These are phyloP conservation scores for Cheilosia vulpina DNA, from an alignment of 2,888 invertebrate species.

Conservation along the genomic window DNA sequence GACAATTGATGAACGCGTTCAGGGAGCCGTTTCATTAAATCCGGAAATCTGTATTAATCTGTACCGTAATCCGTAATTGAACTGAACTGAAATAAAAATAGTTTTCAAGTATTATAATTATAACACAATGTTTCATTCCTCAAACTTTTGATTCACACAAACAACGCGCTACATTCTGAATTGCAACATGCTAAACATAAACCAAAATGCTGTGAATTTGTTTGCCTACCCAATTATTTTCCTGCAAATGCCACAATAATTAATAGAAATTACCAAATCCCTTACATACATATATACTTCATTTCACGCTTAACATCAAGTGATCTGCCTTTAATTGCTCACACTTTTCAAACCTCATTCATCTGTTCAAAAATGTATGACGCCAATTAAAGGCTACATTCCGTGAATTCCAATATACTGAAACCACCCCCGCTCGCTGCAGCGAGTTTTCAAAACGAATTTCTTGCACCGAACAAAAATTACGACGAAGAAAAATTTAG, in stretches of 20 bases:
- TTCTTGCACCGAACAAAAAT: slow-evolving; percentile 1
- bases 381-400: slow-evolving; percentile 57
- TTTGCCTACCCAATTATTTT: background rate
- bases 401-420: slow-evolving; percentile 10
- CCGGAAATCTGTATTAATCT: too few relatives aligned
- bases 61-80: too few relatives aligned
- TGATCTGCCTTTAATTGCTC: slow-evolving; percentile 51
- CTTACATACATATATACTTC: background rate
- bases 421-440: slow-evolving; percentile 1
- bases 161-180: too few relatives aligned
- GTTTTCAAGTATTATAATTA: too few relatives aligned
- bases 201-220: background rate
- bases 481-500: background rate
- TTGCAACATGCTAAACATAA: background rate
- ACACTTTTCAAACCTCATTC: slow-evolving; percentile 41
- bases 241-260: background rate
- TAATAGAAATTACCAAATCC: slow-evolving; percentile 16
- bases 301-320: slow-evolving; percentile 37
- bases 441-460: slow-evolving; percentile 13
- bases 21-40: too few relatives aligned
- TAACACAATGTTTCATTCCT: too few relatives aligned
- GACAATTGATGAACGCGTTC: too few relatives aligned
- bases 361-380: slow-evolving; percentile 25
- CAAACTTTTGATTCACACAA: too few relatives aligned
- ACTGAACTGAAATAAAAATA: too few relatives aligned